Conservation (phyloP, 2,113 vertebrate species). For the Chrysochloris asiatica region DNA sequence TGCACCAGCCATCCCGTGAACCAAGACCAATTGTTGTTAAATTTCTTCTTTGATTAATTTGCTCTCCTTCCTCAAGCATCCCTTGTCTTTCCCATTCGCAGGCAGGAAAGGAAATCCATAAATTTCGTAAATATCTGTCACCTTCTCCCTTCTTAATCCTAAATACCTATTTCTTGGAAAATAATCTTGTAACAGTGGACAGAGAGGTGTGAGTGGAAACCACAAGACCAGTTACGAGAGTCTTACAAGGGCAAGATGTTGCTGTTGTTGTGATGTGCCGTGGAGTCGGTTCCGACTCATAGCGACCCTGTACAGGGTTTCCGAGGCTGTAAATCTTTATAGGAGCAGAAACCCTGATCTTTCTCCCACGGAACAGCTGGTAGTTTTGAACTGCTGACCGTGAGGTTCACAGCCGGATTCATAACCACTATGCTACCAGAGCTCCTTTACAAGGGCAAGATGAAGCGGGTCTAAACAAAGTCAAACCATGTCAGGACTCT, state of each 20-base stretch:
- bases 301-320: no score
- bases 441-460: neutral
- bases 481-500: neutral
- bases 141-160: neutral
- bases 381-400: no score
- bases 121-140: neutral
- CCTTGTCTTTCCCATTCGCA: neutral
- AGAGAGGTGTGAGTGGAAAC: neutral
- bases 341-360: no score
- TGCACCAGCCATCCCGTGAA: neutral
- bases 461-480: neutral
- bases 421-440: no score
- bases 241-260: neutral
- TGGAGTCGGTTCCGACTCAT: no score
- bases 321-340: no score
- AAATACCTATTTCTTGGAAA: slow-evolving; percentile 20
- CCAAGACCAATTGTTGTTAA: neutral
- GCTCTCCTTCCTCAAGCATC: neutral
- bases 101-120: neutral
- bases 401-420: no score
- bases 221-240: neutral
- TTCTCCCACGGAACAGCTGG: no score
- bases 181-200: neutral
- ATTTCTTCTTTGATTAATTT: neutral
- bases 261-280: no score